A percentile compares a stretch with the other conserved stretches of the same genome.
Conservation (phyloP, 2,888 invertebrate genomes). For the Rotaria sp. region DNA sequence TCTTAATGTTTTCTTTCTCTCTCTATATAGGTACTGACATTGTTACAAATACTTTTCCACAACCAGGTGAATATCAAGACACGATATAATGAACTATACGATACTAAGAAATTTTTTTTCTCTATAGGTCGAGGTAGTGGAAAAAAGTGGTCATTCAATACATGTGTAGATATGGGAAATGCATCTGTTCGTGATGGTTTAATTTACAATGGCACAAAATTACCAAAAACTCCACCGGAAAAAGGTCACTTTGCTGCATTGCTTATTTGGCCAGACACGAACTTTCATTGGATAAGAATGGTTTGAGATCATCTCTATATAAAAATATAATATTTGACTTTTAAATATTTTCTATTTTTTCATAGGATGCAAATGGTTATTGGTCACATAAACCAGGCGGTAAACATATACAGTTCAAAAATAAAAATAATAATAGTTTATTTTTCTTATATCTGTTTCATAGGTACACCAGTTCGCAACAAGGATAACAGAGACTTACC, state of each 20-base stretch:
- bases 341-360: neutral
- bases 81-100: too few relatives aligned
- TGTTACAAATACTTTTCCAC: conserved; percentile 25
- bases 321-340: neutral
- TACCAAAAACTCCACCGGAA: neutral
- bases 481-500: neutral
- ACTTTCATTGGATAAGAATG: conserved; percentile 26
- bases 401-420: neutral
- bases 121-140: conserved; percentile 16
- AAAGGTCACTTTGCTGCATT: neutral
- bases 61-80: neutral
- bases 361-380: neutral
- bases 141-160: conserved; percentile 6
- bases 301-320: neutral
- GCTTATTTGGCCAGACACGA: neutral
- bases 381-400: conserved; percentile 29
- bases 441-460: neutral
- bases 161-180: neutral
- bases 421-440: neutral
- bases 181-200: conserved; percentile 2
- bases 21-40: conserved; percentile 22
- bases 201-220: conserved; percentile 4
- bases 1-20: too few relatives aligned
- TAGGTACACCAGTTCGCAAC: conserved; percentile 2
- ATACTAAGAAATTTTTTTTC: too few relatives aligned